phyloP scores from a whole-genome alignment of 1,140 invertebrate species.

The Brachionus sp. region DNA sequence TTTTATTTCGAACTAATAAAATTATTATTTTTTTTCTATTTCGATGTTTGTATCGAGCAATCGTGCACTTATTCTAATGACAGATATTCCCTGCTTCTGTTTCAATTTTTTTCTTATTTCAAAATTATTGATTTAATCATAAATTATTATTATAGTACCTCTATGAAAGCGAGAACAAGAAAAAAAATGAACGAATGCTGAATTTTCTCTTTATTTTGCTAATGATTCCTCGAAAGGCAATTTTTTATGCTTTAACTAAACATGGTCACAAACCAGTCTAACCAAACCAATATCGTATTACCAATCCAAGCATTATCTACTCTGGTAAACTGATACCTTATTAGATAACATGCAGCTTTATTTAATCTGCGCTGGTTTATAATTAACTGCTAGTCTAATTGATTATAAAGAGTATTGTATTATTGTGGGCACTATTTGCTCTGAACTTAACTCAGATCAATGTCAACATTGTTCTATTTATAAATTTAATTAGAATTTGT shows the following conservation, averaged over 20 bases:
- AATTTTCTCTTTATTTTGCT: not conserved
- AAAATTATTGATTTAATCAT: slow-evolving; percentile 6
- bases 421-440: not conserved
- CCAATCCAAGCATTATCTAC: not conserved
- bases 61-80: not conserved
- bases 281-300: not conserved
- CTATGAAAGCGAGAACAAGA: slow-evolving; percentile 1
- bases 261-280: not conserved
- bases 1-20: not conserved
- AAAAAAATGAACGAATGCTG: not conserved
- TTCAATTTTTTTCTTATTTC: not conserved
- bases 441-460: not conserved
- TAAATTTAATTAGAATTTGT: not conserved
- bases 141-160: not conserved
- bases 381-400: not conserved
- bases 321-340: not conserved
- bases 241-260: not conserved
- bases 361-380: not conserved
- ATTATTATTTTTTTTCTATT: not conserved
- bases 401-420: not conserved
- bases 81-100: not conserved
- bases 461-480: not conserved
- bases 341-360: not conserved
- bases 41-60: not conserved
- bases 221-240: not conserved